A percentile compares a stretch with the other conserved stretches of the same genome.
Conservation (phyloP, 2,797 vertebrate species). For the Aeoliscus strigatus region DNA sequence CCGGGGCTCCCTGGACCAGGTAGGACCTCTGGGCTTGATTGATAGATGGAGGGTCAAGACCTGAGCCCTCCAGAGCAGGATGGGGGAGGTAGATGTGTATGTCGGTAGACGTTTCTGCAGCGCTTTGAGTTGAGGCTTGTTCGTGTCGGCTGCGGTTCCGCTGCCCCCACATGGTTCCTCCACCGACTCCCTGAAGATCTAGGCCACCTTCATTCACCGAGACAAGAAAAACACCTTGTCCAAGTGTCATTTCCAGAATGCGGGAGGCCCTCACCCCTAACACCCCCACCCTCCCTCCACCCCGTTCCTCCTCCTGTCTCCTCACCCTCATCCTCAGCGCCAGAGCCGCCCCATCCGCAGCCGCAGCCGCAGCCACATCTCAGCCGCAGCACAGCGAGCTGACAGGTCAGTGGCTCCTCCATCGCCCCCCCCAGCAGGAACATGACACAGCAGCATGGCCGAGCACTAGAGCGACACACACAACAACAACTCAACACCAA, state of each 20-base stretch:
- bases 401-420: conserved; percentile 48
- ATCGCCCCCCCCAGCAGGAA: conserved; percentile 51
- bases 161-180: no score
- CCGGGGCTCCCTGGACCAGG: conserved; percentile 73
- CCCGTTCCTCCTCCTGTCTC: conserved; percentile 3
- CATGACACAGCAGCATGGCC: conserved; percentile 73
- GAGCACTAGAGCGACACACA: conserved; percentile 27
- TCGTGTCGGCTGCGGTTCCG: no score
- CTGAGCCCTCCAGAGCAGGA: no score
- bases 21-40: conserved; percentile 47
- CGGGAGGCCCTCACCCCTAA: conserved; percentile 9
- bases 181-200: conserved; percentile 13
- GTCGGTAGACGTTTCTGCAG: no score
- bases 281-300: conserved; percentile 11
- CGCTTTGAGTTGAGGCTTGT: no score
- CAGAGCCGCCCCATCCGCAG: conserved; percentile 20
- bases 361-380: conserved; percentile 25
- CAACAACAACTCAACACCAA: no score
- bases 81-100: no score
- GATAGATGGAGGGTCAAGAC: not conserved
- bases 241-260: no score
- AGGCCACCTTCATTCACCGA: no score
- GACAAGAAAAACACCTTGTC: no score
- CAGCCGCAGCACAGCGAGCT: conserved; percentile 24
- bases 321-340: conserved; percentile 23